Conservation (phyloP, 2,113 vertebrate species). For the Eretmochelys imbricata region DNA sequence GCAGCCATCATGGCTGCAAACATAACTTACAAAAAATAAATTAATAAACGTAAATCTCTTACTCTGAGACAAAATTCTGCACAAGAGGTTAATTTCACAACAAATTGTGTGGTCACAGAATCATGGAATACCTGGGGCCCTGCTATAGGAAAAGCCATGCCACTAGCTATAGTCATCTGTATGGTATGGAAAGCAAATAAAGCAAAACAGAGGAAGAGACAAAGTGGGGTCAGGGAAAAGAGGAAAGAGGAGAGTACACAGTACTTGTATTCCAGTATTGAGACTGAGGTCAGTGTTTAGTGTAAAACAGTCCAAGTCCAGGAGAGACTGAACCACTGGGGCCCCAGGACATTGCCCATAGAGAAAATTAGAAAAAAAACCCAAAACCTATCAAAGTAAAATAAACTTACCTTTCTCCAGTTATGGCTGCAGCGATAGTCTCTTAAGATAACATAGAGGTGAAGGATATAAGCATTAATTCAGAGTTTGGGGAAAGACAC, state of each 20-base stretch:
- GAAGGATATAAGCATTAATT: neutral
- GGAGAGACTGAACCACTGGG: neutral
- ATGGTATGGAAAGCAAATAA: neutral
- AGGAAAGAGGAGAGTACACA: neutral
- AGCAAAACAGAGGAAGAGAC: neutral
- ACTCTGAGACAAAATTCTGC: neutral
- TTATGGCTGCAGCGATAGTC: neutral
- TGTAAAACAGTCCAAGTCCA: neutral
- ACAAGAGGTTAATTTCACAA: neutral
- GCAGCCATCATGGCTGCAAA: neutral
- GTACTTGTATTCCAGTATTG: neutral
- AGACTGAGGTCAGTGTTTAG: neutral
- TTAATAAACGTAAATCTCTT: neutral
- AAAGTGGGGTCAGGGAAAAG: neutral
- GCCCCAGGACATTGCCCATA: rapidly evolving
- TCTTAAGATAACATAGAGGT: neutral
- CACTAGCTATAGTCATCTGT: rapidly evolving
- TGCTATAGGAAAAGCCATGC: neutral
- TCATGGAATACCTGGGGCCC: neutral
- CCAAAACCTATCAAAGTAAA: neutral
- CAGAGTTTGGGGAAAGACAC: neutral
- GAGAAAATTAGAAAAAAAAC: neutral
- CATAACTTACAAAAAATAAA: neutral
- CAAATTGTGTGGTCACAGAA: neutral
- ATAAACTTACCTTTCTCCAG: neutral